phyloP scores from a whole-genome alignment of 2,113 vertebrate species.

The Ciconia stormi region DNA sequence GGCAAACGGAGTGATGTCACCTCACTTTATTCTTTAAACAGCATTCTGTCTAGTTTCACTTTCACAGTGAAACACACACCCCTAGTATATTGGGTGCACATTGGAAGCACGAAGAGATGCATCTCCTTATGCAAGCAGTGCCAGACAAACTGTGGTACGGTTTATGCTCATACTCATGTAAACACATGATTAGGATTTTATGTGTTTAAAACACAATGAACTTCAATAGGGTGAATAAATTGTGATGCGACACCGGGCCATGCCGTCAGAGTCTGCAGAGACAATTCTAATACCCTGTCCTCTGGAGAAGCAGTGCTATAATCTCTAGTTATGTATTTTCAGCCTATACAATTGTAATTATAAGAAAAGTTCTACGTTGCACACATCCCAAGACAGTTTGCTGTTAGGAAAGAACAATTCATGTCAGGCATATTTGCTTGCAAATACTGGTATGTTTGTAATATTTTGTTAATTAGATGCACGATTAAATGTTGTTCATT shows the following conservation, averaged over 20 bases:
- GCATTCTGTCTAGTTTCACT: slow-evolving; percentile 59
- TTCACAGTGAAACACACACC: slow-evolving; percentile 39
- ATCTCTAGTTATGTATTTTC: not conserved
- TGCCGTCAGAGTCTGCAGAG: not conserved
- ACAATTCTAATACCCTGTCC: not conserved
- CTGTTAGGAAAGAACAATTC: not conserved
- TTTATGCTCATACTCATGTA: not conserved
- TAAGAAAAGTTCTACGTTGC: not conserved
- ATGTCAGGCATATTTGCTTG: not conserved
- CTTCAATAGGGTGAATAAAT: not conserved
- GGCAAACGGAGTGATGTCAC: slow-evolving; percentile 49
- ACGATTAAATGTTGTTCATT: not conserved
- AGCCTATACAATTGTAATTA: not conserved
- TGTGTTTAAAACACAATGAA: not conserved
- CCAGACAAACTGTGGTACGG: not conserved
- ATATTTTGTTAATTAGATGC: not conserved
- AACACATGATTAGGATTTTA: not conserved
- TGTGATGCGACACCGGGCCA: not conserved
- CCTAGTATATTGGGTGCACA: not conserved
- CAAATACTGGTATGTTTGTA: not conserved
- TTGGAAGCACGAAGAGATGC: not conserved
- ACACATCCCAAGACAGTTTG: not conserved
- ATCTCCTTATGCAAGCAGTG: not conserved
- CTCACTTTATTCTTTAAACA: slow-evolving; percentile 37
- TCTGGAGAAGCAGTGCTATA: not conserved